Conservation (phyloP, 2,888 invertebrate species). For the Dorcus hopei region DNA sequence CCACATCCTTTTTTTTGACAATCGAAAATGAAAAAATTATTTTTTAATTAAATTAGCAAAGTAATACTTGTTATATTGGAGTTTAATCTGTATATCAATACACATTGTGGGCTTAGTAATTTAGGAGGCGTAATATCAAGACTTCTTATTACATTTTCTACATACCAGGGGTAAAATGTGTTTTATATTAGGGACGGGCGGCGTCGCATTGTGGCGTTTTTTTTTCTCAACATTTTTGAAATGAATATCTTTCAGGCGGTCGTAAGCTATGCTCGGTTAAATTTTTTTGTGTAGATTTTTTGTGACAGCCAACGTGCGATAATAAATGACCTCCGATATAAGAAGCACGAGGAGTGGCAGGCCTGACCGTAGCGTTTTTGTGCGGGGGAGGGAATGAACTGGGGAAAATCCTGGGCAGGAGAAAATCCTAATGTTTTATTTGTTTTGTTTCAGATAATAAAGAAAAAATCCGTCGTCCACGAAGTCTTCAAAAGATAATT, state of each 20-base stretch:
- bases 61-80: too few species aligned
- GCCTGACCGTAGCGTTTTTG: not conserved
- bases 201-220: not conserved
- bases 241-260: not conserved
- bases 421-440: not conserved
- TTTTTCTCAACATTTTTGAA: too few species aligned
- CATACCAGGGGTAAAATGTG: too few species aligned
- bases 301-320: slow-evolving; percentile 18
- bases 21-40: too few species aligned
- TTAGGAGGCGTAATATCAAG: too few species aligned
- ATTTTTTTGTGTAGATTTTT: slow-evolving; percentile 20
- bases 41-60: too few species aligned
- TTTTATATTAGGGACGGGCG: not conserved
- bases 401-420: not conserved
- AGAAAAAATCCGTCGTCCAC: slow-evolving; percentile 26
- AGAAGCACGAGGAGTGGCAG: slow-evolving; percentile 11
- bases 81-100: not conserved
- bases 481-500: slow-evolving; percentile 25
- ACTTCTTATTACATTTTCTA: too few species aligned
- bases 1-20: too few species aligned
- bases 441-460: slow-evolving; percentile 28
- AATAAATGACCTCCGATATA: slow-evolving; percentile 22
- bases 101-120: not conserved
- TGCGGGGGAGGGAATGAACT: not conserved
- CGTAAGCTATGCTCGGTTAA: slow-evolving; percentile 14